These are phyloP conservation scores for Cydia amplana DNA, from an alignment of 1,140 invertebrate species.

Conservation along the genomic window DNA sequence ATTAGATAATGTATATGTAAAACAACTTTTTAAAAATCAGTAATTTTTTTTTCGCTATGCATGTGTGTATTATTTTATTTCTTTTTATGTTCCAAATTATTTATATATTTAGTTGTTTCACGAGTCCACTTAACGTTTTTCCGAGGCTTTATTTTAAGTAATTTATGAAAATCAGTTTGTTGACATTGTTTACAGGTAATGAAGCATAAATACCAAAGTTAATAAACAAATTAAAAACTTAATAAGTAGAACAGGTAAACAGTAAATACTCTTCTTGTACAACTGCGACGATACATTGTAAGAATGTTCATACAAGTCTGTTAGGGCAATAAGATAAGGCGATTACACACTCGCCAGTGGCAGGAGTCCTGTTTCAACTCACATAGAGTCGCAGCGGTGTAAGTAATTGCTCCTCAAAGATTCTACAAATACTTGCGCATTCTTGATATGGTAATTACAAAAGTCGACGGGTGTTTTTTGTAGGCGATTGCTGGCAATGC, in stretches of 20 bases:
- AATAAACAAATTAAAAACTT: neutral
- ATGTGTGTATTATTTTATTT: too few relatives aligned
- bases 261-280: neutral
- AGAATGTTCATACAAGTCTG: neutral
- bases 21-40: too few relatives aligned
- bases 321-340: neutral
- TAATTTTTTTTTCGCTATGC: too few relatives aligned
- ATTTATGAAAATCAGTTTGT: too few relatives aligned
- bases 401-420: conserved; percentile 6
- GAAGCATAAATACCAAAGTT: neutral
- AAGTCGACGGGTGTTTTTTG: neutral
- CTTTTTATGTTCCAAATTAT: too few relatives aligned
- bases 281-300: neutral
- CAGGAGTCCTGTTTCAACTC: neutral
- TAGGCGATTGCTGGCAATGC: neutral
- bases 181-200: too few relatives aligned
- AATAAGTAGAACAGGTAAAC: neutral
- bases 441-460: neutral
- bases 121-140: too few relatives aligned
- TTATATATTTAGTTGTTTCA: too few relatives aligned
- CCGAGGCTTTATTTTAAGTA: neutral
- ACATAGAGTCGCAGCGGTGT: neutral
- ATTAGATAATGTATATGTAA: too few relatives aligned
- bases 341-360: neutral
- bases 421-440: conserved; percentile 5